A percentile compares a stretch with the other conserved stretches of the same genome.
These are phyloP conservation scores for Laticauda colubrina DNA, from an alignment of 2,113 vertebrate species.

Conservation along the genomic window DNA sequence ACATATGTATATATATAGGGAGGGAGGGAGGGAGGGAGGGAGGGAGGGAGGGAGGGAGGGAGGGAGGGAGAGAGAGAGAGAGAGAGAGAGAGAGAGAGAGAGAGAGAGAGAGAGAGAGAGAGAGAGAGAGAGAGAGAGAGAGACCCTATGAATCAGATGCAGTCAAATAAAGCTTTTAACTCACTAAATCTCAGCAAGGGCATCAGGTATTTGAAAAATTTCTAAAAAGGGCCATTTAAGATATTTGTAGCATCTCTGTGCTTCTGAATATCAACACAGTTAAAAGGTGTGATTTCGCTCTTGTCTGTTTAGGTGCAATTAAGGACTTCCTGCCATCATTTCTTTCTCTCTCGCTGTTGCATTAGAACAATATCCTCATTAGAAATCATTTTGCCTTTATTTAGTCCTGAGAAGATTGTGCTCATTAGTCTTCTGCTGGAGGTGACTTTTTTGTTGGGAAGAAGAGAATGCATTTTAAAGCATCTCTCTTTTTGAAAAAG, in stretches of 20 bases:
- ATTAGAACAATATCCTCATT: slow-evolving; percentile 40
- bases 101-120: too few relatives aligned
- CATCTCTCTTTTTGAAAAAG: slow-evolving; percentile 25
- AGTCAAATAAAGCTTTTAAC: background rate
- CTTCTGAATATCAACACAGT: slow-evolving; percentile 34
- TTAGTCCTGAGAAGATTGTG: slow-evolving; percentile 49
- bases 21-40: too few relatives aligned
- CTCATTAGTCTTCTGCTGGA: slow-evolving; percentile 59
- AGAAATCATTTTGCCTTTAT: slow-evolving; percentile 47
- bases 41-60: too few relatives aligned
- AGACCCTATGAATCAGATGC: background rate
- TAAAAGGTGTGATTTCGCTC: background rate
- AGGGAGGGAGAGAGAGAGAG: too few relatives aligned
- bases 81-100: too few relatives aligned
- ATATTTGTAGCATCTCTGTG: rapidly evolving
- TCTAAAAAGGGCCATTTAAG: background rate
- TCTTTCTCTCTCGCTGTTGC: background rate
- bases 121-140: too few relatives aligned
- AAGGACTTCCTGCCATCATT: background rate
- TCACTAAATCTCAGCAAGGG: background rate
- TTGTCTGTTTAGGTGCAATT: background rate
- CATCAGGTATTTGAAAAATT: background rate
- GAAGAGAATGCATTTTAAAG: slow-evolving; percentile 56
- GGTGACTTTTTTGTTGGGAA: slow-evolving; percentile 45
- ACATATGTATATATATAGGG: too few relatives aligned